Evolutionary conservation across 1,140 invertebrate species (phyloP).

Genomic region (Heterodera carotae): DNA sequence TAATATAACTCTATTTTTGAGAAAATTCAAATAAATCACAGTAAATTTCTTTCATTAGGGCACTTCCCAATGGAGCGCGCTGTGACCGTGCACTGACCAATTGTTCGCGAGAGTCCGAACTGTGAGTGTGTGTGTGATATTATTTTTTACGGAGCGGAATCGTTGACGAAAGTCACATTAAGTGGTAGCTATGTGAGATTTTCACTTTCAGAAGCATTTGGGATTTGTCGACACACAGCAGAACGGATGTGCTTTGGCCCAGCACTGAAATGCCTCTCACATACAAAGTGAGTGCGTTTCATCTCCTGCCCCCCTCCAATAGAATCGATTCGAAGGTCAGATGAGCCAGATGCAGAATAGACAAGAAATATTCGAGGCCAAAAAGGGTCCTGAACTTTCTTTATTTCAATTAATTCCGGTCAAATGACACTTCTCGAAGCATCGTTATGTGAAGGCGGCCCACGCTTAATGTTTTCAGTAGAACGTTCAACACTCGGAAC

Average conservation of each 20-base stretch:
- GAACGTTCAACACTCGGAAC: no score
- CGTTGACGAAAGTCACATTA: not conserved
- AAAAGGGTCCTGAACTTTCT: no score
- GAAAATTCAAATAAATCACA: not conserved
- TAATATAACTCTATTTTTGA: not conserved
- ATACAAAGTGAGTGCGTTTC: conserved; percentile 39
- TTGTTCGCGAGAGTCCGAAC: conserved; percentile 43
- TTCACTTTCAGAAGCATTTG: conserved; percentile 18
- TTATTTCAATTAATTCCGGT: no score
- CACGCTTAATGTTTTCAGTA: no score
- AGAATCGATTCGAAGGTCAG: no score
- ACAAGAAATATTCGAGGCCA: no score
- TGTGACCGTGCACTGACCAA: conserved; percentile 46
- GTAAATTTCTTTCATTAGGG: conserved; percentile 6
- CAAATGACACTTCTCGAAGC: no score
- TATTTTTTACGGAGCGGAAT: not conserved
- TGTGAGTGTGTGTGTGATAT: no score
- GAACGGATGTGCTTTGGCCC: conserved; percentile 52
- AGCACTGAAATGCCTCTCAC: conserved; percentile 34
- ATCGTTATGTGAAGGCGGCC: no score
- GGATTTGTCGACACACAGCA: conserved; percentile 40
- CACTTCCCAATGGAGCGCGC: conserved; percentile 10
- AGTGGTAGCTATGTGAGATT: not conserved
- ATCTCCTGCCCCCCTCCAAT: no score
- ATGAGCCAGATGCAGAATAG: no score